Evolutionary conservation across 2,797 vertebrate species (phyloP).

Genomic region (Crocodylus rhombifer): DNA sequence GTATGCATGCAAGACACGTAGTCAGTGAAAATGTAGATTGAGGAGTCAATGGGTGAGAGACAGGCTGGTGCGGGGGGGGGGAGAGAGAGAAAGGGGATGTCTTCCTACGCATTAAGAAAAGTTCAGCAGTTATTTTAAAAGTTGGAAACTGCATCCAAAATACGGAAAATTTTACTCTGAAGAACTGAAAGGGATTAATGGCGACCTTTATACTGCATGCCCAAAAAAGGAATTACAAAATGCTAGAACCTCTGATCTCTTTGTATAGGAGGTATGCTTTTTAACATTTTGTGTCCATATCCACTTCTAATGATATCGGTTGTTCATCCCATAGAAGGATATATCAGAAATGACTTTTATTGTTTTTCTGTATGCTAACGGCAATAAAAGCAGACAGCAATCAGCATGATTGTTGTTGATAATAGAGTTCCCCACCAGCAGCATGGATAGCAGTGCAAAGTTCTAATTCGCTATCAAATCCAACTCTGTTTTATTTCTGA

Average conservation of each 20-base stretch:
- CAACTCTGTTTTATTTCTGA: conserved; percentile 13
- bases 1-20: no score
- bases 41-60: no score
- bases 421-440: neutral
- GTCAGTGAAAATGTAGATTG: no score
- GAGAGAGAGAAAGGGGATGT: neutral
- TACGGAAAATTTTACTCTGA: neutral
- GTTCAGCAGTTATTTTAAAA: neutral
- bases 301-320: neutral
- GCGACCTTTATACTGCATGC: neutral
- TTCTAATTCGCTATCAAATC: conserved; percentile 8
- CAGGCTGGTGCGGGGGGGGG: no score
- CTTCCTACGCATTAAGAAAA: neutral
- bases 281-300: neutral
- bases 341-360: neutral
- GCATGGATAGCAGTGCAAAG: neutral
- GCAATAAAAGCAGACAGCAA: neutral
- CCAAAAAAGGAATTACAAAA: neutral
- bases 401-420: neutral
- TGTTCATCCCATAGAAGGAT: neutral
- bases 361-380: neutral
- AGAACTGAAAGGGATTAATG: neutral
- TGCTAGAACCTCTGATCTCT: neutral
- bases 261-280: neutral
- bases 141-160: neutral